Evolutionary conservation across 2,888 invertebrate species (phyloP).

Genomic region (Clistopyga incitator): DNA sequence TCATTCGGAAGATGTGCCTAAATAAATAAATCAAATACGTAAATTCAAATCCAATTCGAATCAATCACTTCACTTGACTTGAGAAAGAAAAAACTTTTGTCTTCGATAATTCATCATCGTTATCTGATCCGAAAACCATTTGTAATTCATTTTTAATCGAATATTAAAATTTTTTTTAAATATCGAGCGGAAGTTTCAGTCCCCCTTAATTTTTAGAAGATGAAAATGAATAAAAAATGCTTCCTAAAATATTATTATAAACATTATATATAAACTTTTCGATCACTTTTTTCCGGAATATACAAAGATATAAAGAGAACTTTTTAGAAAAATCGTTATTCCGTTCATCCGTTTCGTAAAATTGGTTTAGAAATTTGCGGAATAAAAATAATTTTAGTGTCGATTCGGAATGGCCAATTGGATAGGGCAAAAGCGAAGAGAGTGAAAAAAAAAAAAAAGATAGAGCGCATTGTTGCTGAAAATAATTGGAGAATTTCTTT

Average conservation of each 20-base stretch:
- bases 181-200: background rate
- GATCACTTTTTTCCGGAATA: too few species aligned
- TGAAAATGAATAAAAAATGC: background rate
- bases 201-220: background rate
- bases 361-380: too few species aligned
- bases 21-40: background rate
- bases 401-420: background rate
- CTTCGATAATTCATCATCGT: background rate
- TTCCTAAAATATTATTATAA: too few species aligned
- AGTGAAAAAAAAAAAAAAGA: background rate
- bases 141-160: background rate
- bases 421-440: background rate
- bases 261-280: too few species aligned
- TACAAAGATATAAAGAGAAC: too few species aligned
- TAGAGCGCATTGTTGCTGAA: background rate
- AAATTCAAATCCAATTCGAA: background rate
- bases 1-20: background rate
- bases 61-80: background rate
- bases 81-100: background rate
- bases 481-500: conserved; percentile 8
- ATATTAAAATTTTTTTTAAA: too few species aligned
- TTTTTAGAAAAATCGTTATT: too few species aligned
- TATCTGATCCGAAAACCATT: background rate
- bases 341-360: too few species aligned
- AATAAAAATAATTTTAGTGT: background rate